These are phyloP conservation scores for Leucosticte australis DNA, from an alignment of 2,113 vertebrate genomes.

Conservation along the genomic window DNA sequence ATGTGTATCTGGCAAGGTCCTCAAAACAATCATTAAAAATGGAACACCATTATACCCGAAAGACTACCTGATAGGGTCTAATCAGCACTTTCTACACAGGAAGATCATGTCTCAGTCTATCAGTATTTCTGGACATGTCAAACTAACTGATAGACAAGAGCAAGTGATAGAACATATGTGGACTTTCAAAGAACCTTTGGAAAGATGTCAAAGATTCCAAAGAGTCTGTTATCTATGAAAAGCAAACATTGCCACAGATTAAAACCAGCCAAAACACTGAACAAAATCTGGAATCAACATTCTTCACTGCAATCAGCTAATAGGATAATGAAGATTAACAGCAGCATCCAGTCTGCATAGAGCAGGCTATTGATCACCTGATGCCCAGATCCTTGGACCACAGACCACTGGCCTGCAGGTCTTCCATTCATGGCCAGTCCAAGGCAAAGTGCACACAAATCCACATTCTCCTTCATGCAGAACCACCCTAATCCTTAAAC, in stretches of 20 bases:
- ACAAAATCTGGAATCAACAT: background rate
- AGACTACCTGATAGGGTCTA: constrained; percentile 32
- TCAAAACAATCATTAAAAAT: constrained; percentile 44
- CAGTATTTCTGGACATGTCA: constrained; percentile 22
- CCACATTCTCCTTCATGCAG: rapidly evolving
- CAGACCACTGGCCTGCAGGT: background rate
- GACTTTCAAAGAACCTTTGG: background rate
- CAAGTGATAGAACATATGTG: background rate
- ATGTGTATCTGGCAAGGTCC: constrained; percentile 26
- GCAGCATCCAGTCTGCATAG: background rate
- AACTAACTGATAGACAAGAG: constrained; percentile 11
- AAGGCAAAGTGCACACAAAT: background rate
- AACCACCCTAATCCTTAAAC: background rate
- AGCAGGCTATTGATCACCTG: background rate
- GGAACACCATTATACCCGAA: constrained; percentile 10
- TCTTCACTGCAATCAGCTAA: background rate
- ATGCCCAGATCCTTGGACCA: background rate
- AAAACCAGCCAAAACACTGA: background rate
- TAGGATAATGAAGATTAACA: background rate
- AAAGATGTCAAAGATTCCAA: background rate
- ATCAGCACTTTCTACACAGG: constrained; percentile 44
- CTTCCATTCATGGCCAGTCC: background rate
- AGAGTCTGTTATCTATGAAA: background rate
- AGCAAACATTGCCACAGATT: background rate
- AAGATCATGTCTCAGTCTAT: constrained; percentile 5